Evolutionary conservation across 2,888 invertebrate genomes (phyloP), one percentile per base, ranked within the genome.

Genomic region (Andrena haemorrhoa): DNA sequence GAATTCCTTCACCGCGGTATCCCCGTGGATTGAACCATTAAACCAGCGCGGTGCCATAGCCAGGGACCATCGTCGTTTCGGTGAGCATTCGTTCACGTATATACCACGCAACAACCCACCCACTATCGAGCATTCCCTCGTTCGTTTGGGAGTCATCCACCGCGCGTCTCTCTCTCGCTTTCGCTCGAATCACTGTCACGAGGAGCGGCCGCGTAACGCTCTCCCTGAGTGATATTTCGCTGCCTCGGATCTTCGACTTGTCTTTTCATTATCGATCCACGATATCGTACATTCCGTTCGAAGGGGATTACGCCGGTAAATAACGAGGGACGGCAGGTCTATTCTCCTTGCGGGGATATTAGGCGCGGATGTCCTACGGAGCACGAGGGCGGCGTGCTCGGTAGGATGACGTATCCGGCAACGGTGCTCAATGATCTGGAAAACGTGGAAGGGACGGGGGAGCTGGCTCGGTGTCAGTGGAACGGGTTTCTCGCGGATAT

Each of bases 391-490:
- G 70, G 65, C 70, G 65, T 78, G 79, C 26, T 33, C 41, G 41
- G n/a, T 58, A 64, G 81, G 58, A 81, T 68, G 75, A 82, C 74
- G 78, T 75, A 83, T 78, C 78, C 78, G 83, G 78, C 71, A 75
- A 71, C 56, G 83, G 66, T 87, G 85, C 51, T 82, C 82, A 82
- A 75, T 77, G 87, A 87, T 87, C 75, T 53, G 85, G 85, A 86
- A 87, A 87, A 87, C 64, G 56, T 56, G 58, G 73, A 65, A 73
- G 79, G 81, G 76, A 71, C 70, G 47, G 53, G n/a, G 53, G 64
- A 53, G 35, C 35, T 41, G 76, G 75, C 78, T 77, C 71, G 82
- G 70, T 83, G 61, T 74, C 72, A 74, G 23, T 76, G 53, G 71
- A 71, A 72, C 75, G 75, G 64, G 56, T 76, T 79, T 61, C 49